Evolutionary conservation across 2,888 invertebrate species (phyloP), one percentile per base, ranked within the genome.

Genomic region (Nudaria mundana): DNA sequence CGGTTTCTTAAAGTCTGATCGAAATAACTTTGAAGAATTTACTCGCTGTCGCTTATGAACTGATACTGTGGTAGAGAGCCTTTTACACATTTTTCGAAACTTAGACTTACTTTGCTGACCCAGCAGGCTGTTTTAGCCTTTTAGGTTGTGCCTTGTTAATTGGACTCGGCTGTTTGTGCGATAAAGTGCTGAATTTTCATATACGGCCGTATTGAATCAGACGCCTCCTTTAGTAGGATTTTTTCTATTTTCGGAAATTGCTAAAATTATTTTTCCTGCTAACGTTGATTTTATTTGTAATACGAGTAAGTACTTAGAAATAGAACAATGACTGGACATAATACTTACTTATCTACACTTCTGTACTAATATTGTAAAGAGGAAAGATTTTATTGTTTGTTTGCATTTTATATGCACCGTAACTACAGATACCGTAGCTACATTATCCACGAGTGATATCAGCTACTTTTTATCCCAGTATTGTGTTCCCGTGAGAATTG

Each of bases 161-260:
- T 82, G 81, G 78, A 74, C 70, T 59, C 50, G 69, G 64, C 65
- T 74, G 75, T 75, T 75, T 71, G 65, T 53, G 68, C 66, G 67
- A 62, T 61, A 71, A 68, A 68, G 50, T 56, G 71, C 72, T 71
- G 74, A 78, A 66, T 66, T 62, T 62, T 59, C 52, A 48, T 48
- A 44, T 38, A 41, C 44, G 25, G 45, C 38, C 38, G 49, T 58
- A 58, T 41, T 32, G 45, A 42, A 37, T 40, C 29, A 30, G 18
- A 29, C 22, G 30, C 14, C 8, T 29, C 14, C n/a, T 37, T 37
- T 25, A 23, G 34, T 22, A 22, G 23, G n/a, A 2, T 11, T 15
- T 28, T 30, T 29, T 12, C 16, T n/a, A n/a, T n/a, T n/a, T 30
- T 30, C 18, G 24, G 16, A 2, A 28, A 25, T 38, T 44, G 47